Percentiles rank a stretch among this genome's conserved stretches.
Evolutionary conservation across 1,140 invertebrate species (phyloP).

Genomic region (Polypedilum pembai): DNA sequence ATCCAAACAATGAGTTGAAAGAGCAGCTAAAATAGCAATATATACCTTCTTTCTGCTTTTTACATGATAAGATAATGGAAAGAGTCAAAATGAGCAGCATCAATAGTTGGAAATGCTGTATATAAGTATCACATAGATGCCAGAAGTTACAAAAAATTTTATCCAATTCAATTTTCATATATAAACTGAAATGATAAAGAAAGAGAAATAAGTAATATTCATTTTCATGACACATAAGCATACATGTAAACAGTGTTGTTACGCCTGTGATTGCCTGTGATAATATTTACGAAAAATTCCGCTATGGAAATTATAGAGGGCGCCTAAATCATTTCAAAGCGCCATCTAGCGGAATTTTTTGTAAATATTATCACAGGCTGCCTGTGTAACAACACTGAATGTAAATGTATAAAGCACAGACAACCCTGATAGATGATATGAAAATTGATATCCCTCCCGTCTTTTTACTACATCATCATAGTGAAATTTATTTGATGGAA

Average conservation of each 20-base stretch:
- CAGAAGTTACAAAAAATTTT: background rate
- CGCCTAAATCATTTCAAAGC: too few relatives aligned
- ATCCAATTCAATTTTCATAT: background rate
- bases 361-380: too few relatives aligned
- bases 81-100: background rate
- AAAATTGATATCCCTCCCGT: conserved; percentile 4
- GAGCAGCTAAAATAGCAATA: background rate
- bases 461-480: background rate
- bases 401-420: background rate
- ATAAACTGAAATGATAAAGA: conserved; percentile 5
- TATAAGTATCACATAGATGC: too few relatives aligned
- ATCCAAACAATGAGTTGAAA: background rate
- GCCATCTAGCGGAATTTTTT: too few relatives aligned
- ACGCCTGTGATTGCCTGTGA: too few relatives aligned
- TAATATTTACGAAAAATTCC: too few relatives aligned
- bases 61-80: background rate
- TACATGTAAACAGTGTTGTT: too few relatives aligned
- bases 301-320: too few relatives aligned
- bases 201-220: background rate
- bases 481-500: conserved; percentile 27
- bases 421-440: conserved; percentile 20
- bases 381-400: too few relatives aligned
- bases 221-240: conserved; percentile 9
- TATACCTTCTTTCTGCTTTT: background rate
- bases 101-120: background rate